A percentile compares a stretch with the other conserved stretches of the same genome.
These are phyloP conservation scores for Echinops telfairi DNA, from an alignment of 2,113 vertebrate genomes.

Conservation along the genomic window DNA sequence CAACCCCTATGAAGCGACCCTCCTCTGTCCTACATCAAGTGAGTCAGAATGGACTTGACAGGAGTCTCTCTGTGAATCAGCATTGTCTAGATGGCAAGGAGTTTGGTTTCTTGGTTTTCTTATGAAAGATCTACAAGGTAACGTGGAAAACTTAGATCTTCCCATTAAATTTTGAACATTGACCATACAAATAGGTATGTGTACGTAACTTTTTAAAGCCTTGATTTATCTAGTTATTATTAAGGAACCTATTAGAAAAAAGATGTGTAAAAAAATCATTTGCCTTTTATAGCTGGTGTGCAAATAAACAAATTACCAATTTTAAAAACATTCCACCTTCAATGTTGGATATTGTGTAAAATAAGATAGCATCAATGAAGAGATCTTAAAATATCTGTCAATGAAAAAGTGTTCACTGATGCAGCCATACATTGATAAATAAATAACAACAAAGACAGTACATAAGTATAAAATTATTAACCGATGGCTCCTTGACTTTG, in stretches of 20 bases:
- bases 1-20: no score
- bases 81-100: no score
- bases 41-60: no score
- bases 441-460: background rate
- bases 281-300: background rate
- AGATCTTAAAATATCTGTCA: background rate
- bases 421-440: background rate
- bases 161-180: slow-evolving; percentile 9
- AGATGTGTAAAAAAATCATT: background rate
- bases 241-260: background rate
- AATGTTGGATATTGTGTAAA: background rate
- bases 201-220: background rate
- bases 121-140: slow-evolving; percentile 28
- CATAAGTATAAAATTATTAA: slow-evolving; percentile 49
- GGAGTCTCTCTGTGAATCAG: no score
- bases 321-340: background rate
- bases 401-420: background rate
- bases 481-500: slow-evolving; percentile 59
- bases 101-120: background rate
- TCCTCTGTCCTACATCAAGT: no score
- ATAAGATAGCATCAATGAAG: background rate
- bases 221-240: no score
- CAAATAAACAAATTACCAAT: slow-evolving; percentile 24
- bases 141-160: slow-evolving; percentile 2
- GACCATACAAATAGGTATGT: background rate